Base-by-base conservation (phyloP, 2,797 vertebrate species). In the Sandelia bainsii region DNA sequence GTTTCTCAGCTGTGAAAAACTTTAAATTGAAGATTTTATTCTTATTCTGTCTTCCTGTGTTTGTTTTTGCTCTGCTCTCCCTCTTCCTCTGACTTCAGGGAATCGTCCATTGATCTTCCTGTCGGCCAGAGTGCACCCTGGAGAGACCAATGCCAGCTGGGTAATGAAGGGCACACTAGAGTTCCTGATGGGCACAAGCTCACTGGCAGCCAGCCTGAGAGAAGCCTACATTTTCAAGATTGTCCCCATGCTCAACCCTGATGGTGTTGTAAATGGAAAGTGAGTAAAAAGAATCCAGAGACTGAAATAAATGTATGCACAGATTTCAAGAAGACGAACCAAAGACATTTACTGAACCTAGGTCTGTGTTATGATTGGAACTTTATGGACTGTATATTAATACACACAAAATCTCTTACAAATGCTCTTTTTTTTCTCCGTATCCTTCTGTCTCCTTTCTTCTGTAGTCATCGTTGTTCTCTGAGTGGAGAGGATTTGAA, bases 121-220 rank as follows among this genome's bases (percentile, higher is more conserved):
- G n/a, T 96, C 96, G 51, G 94, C 97, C 61, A 95, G 98, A 82
- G 98, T 99, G 39, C 98, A 99, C 94, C 98, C 98, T 39, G 98
- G 98, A 84, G 98, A 99, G 91, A 99, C 97, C 56, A 99, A 99
- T 17, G 94, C 98, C 76, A 99, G 98, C 91, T 99, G 98, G 98
- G 97, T 99, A 88, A 99, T 99, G 98, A 99, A 99, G 89, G 98
- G 98, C 84, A 98, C 97, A 0, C 85, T 99, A 93, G 97, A 99
- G 86, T 99, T 97, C 89, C 96, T 99, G 87, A 97, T 98, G 96
- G 95, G 97, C 87, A 95, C 90, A 86, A 96, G 91, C 81, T 90
- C 96, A 16, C 89, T 94, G 77, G 97, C 98, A 19, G 96, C 96
- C 66, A 96, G 90, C 87, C 94, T 99, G 64, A 93, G 98, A 80